These are phyloP conservation scores for Strix aluco DNA, from an alignment of 2,113 vertebrate species.

Conservation along the genomic window DNA sequence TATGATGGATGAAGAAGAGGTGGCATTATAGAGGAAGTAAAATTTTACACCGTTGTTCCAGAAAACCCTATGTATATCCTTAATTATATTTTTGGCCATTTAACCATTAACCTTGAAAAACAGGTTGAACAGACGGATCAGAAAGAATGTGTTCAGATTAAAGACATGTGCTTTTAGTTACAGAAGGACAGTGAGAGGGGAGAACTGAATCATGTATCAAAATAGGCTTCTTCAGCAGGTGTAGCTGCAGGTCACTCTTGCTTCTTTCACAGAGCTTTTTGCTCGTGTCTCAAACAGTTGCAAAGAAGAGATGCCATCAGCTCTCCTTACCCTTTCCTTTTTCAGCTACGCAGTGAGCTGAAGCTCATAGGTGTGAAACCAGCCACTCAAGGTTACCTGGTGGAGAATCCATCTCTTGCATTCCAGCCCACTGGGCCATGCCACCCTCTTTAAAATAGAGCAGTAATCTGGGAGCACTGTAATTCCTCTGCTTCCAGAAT, in stretches of 20 bases:
- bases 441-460: not conserved
- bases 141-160: not conserved
- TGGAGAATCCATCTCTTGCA: not conserved
- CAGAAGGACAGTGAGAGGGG: not conserved
- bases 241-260: not conserved
- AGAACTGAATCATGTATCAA: not conserved
- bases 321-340: not conserved
- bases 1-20: not conserved
- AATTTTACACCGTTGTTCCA: slow-evolving; percentile 27
- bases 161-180: not conserved
- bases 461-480: not conserved
- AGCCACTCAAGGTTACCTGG: not conserved
- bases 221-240: not conserved
- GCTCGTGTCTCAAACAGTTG: not conserved
- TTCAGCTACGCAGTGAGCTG: not conserved
- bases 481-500: not conserved
- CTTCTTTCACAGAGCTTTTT: not conserved
- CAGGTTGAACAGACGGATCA: not conserved
- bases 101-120: slow-evolving; percentile 19
- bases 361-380: not conserved
- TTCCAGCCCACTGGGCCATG: not conserved
- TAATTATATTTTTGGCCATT: slow-evolving; percentile 26
- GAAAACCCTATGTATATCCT: not conserved
- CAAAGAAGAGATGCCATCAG: not conserved
- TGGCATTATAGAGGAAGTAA: slow-evolving; percentile 1